phyloP scores from a whole-genome alignment of 1,140 invertebrate genomes.

The Potamilus streckersoni region DNA sequence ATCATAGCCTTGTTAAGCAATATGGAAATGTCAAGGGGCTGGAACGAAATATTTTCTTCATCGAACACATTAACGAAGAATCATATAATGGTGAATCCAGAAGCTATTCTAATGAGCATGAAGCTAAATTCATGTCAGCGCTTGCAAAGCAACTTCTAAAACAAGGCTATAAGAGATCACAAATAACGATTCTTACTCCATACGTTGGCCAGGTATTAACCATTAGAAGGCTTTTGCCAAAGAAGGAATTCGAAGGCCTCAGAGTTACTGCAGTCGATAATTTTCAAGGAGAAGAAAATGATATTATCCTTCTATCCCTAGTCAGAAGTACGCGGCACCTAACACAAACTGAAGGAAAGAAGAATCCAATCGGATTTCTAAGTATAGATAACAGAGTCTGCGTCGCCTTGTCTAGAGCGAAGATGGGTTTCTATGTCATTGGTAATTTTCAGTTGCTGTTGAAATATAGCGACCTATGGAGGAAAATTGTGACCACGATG shows the following conservation, averaged over 20 bases:
- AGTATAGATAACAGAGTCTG: constrained; percentile 81
- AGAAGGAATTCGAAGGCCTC: constrained; percentile 36
- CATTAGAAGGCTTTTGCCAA: constrained; percentile 42
- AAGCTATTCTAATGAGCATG: constrained; percentile 58
- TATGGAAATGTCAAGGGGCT: constrained; percentile 58
- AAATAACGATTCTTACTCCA: constrained; percentile 65
- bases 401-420: constrained; percentile 84
- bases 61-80: constrained; percentile 59
- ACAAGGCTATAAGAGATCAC: constrained; percentile 55
- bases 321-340: constrained; percentile 76
- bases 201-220: constrained; percentile 61
- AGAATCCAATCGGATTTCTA: constrained; percentile 80
- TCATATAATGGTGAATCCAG: constrained; percentile 38
- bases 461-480: constrained; percentile 62
- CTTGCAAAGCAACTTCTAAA: constrained; percentile 59
- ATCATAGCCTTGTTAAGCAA: constrained; percentile 48
- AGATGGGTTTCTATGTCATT: constrained; percentile 76
- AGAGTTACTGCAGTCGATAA: constrained; percentile 80
- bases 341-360: constrained; percentile 43
- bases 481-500: constrained; percentile 49
- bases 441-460: constrained; percentile 76
- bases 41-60: constrained; percentile 58
- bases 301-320: constrained; percentile 84
- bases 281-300: constrained; percentile 80
- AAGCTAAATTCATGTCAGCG: constrained; percentile 52